phyloP scores from a whole-genome alignment of 1,140 invertebrate genomes.

The Drosophila albomicans region DNA sequence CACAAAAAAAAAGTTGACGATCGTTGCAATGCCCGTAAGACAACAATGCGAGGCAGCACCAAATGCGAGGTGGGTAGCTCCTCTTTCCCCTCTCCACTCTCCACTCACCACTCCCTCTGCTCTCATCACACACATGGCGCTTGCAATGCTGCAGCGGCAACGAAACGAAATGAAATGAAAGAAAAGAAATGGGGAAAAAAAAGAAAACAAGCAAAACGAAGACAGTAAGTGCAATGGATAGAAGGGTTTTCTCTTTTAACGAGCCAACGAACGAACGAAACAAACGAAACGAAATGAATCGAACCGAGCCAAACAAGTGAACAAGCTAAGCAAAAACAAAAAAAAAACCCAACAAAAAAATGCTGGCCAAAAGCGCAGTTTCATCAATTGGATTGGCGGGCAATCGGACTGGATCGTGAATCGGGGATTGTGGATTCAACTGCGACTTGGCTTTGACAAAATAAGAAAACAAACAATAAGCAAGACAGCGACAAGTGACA shows the following conservation, averaged over 20 bases:
- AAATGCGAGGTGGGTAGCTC: slow-evolving; percentile 21
- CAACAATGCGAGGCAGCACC: slow-evolving; percentile 18
- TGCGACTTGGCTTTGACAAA: slow-evolving; percentile 34
- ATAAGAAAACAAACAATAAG: slow-evolving; percentile 6
- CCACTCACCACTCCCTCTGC: neutral
- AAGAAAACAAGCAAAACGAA: slow-evolving; percentile 12
- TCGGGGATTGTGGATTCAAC: slow-evolving; percentile 18
- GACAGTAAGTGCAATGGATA: slow-evolving; percentile 42
- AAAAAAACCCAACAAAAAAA: neutral
- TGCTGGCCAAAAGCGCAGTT: slow-evolving; percentile 45
- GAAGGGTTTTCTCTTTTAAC: slow-evolving; percentile 77
- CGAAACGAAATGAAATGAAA: slow-evolving; percentile 22
- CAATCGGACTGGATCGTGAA: slow-evolving; percentile 6
- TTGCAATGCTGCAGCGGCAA: slow-evolving; percentile 10
- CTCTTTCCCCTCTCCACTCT: too few relatives aligned
- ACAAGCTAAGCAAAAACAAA: too few relatives aligned
- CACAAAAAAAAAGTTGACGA: slow-evolving; percentile 22
- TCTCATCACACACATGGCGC: neutral
- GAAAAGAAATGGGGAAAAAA: slow-evolving; percentile 24
- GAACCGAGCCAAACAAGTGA: slow-evolving; percentile 8
- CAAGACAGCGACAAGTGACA: slow-evolving; percentile 7
- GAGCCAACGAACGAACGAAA: slow-evolving; percentile 33
- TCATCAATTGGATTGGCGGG: slow-evolving; percentile 59
- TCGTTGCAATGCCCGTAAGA: slow-evolving; percentile 18
- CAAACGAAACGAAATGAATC: neutral